Percentiles rank a stretch among this genome's conserved stretches.
Evolutionary conservation across 2,797 vertebrate species (phyloP).

Genomic region (Lophotriccus pileatus): DNA sequence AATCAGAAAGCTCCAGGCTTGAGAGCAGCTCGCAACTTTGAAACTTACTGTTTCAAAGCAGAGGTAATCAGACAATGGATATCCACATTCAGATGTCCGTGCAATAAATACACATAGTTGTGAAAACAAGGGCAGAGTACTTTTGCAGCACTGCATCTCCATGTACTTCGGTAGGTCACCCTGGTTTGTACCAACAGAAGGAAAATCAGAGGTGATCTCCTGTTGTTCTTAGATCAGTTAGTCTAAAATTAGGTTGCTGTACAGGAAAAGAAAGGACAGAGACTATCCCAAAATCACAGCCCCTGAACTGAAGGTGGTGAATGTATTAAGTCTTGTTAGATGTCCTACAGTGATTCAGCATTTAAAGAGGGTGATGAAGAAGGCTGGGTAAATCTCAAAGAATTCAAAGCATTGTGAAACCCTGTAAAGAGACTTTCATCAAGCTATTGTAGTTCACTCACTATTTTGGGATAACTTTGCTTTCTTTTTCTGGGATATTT

Average conservation of each 20-base stretch:
- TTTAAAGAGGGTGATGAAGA: not conserved
- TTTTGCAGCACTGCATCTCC: not conserved
- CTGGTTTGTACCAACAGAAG: not conserved
- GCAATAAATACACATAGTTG: not conserved
- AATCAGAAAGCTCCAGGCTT: not conserved
- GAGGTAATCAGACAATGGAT: not conserved
- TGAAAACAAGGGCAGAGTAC: not conserved
- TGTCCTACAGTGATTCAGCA: slow-evolving; percentile 34
- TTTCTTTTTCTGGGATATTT: slow-evolving; percentile 43
- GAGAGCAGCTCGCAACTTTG: not conserved
- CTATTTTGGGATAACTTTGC: slow-evolving; percentile 23
- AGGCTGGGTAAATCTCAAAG: not conserved
- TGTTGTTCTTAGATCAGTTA: not conserved
- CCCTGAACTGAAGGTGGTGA: not conserved
- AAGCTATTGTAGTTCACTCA: not conserved
- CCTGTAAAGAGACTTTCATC: not conserved
- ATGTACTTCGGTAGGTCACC: not conserved
- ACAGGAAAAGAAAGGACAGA: not conserved
- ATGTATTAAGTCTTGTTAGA: not conserved
- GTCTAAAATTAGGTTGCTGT: not conserved
- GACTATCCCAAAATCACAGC: not conserved
- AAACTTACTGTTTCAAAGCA: not conserved
- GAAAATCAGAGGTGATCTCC: not conserved
- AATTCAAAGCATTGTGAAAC: slow-evolving; percentile 16
- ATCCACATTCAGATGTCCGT: not conserved